Evolutionary conservation across 1,140 invertebrate species (phyloP).

Genomic region (Sycophaga agraensis): DNA sequence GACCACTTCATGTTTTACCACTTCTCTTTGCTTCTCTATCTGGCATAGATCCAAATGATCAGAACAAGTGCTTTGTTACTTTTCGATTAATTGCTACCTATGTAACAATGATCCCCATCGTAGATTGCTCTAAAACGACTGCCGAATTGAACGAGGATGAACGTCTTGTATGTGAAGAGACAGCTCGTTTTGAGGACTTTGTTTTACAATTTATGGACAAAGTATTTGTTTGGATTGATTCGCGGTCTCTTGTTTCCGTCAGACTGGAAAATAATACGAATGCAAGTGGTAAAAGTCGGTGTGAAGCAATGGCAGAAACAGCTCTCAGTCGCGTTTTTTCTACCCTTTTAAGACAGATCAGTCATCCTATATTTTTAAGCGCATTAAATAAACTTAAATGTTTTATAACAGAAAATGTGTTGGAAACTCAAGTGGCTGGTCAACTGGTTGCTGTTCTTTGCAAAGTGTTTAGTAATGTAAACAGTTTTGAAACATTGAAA

Average conservation of each 20-base stretch:
- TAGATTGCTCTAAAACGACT: conserved; percentile 79
- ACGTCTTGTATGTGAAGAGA: conserved; percentile 73
- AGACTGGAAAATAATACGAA: conserved; percentile 62
- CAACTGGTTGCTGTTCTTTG: conserved; percentile 68
- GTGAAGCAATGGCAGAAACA: conserved; percentile 72
- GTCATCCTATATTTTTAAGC: conserved; percentile 60
- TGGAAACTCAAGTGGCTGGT: conserved; percentile 82
- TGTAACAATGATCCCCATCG: conserved; percentile 74
- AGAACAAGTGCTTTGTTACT: conserved; percentile 78
- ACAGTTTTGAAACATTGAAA: conserved; percentile 67
- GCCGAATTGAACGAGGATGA: conserved; percentile 71
- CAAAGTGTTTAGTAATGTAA: conserved; percentile 69
- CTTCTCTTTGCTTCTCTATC: conserved; percentile 78
- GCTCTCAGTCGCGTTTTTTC: conserved; percentile 49
- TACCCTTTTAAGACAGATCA: conserved; percentile 57
- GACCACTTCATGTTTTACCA: conserved; percentile 78
- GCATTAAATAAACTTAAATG: conserved; percentile 73
- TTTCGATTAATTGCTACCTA: conserved; percentile 79
- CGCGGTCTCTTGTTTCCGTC: conserved; percentile 68
- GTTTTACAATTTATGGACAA: conserved; percentile 83
- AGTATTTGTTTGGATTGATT: conserved; percentile 74
- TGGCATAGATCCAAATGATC: conserved; percentile 89
- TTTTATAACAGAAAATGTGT: conserved; percentile 73
- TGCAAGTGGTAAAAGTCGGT: conserved; percentile 61
- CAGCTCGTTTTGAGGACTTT: conserved; percentile 86